phyloP scores from a whole-genome alignment of 2,888 invertebrate genomes.

The Hoplodrina ambigua region DNA sequence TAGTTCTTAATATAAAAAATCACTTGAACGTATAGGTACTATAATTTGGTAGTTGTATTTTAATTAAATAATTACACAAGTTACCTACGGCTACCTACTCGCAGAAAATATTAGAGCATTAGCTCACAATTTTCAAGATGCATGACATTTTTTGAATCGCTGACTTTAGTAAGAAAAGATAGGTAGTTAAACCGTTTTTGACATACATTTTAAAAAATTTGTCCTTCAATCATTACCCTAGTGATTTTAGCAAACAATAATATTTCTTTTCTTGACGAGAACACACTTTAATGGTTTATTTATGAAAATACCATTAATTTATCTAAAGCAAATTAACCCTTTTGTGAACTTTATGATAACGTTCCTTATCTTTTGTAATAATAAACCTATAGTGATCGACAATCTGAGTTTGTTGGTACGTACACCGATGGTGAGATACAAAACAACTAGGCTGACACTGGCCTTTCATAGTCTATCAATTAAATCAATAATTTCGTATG shows the following conservation, averaged over 20 bases:
- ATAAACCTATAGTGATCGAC: conserved; percentile 21
- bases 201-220: not conserved
- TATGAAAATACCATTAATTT: conserved; percentile 8
- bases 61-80: not conserved
- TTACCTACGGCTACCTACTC: not conserved
- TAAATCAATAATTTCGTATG: conserved; percentile 4
- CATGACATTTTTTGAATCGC: not conserved
- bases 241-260: not conserved
- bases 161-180: not conserved
- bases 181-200: no score
- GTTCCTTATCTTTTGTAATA: conserved; percentile 32
- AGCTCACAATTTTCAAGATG: not conserved
- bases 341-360: conserved; percentile 50
- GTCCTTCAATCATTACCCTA: not conserved
- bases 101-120: not conserved
- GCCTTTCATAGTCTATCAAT: conserved; percentile 10
- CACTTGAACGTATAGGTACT: not conserved
- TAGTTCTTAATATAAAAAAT: not conserved
- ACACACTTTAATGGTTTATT: conserved; percentile 10
- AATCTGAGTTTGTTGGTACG: conserved; percentile 18
- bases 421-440: conserved; percentile 4
- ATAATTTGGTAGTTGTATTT: not conserved
- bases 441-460: not conserved
- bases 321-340: conserved; percentile 45
- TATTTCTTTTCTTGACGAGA: not conserved